Conservation (phyloP, 2,113 vertebrate species). For the Bubalus kerabau region DNA sequence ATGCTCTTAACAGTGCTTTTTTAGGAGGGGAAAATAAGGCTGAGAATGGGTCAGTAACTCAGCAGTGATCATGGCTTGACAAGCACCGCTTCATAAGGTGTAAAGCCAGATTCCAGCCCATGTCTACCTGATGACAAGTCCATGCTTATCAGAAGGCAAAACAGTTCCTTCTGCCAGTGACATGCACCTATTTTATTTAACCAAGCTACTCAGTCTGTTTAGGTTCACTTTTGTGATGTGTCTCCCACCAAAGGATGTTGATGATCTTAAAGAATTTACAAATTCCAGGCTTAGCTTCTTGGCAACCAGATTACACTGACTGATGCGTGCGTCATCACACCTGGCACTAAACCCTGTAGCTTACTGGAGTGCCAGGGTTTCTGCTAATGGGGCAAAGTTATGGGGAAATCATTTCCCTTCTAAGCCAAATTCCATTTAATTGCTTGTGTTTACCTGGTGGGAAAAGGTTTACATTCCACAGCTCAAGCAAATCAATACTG, state of each 20-base stretch:
- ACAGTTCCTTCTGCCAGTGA: neutral
- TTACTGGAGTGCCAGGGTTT: neutral
- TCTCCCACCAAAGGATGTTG: neutral
- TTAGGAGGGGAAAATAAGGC: neutral
- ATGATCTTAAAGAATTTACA: neutral
- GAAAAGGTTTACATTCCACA: neutral
- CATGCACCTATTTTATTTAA: neutral
- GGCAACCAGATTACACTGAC: neutral
- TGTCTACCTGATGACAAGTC: neutral
- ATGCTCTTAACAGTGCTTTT: neutral
- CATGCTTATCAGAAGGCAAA: neutral
- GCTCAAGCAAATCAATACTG: neutral
- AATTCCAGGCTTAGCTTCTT: neutral
- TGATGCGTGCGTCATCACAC: neutral
- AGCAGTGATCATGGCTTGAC: neutral
- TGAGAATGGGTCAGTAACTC: neutral
- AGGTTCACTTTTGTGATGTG: neutral
- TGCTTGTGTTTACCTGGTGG: neutral
- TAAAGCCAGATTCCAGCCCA: neutral
- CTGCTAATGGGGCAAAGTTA: neutral
- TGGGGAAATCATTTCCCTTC: neutral
- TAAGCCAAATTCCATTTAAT: neutral
- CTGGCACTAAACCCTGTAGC: neutral
- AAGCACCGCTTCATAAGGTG: neutral
- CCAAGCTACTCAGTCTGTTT: neutral